phyloP scores from a whole-genome alignment of 2,113 vertebrate species.

The Lonchura striata region DNA sequence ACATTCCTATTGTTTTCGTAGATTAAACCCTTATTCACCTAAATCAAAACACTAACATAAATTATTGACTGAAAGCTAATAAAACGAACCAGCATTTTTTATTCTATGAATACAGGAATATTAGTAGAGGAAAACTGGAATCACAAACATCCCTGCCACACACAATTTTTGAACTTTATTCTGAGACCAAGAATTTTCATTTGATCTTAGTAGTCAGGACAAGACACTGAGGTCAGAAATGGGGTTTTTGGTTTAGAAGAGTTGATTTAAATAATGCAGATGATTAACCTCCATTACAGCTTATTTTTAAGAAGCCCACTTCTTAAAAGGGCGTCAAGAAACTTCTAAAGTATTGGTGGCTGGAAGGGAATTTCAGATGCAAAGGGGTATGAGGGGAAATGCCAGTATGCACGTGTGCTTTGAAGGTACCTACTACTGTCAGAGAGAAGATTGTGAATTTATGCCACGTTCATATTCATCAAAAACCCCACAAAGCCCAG shows the following conservation, averaged over 20 bases:
- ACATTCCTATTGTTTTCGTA: neutral
- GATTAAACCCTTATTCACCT: neutral
- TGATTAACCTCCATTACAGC: neutral
- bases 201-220: neutral
- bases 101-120: neutral
- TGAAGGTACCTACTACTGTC: neutral
- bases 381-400: neutral
- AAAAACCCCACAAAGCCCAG: neutral
- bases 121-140: neutral
- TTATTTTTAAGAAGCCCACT: neutral
- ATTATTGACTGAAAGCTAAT: neutral
- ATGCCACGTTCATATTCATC: neutral
- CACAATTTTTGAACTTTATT: neutral
- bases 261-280: neutral
- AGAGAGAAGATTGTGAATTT: neutral
- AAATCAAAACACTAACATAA: neutral
- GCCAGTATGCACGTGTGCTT: neutral
- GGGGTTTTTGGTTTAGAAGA: neutral
- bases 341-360: neutral
- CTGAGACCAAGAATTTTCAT: neutral
- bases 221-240: neutral
- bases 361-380: neutral
- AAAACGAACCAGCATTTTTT: neutral
- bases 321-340: neutral
- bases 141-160: neutral